A percentile compares a stretch with the other conserved stretches of the same genome.
Conservation (phyloP, 2,113 vertebrate genomes). For the Neomonachus schauinslandi region DNA sequence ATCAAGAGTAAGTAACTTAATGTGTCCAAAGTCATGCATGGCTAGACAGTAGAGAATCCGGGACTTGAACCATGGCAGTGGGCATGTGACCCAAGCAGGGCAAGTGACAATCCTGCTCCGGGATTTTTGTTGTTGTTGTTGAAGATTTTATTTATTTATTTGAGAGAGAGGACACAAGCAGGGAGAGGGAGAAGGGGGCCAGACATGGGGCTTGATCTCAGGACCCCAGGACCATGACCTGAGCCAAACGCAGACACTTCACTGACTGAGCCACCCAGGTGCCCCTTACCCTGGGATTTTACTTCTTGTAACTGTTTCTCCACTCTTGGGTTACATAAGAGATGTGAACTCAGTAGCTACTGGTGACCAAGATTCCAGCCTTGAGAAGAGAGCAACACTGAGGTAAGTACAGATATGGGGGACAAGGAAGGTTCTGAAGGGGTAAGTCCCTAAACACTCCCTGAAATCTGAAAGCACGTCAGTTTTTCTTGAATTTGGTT, state of each 20-base stretch:
- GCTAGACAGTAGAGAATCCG: background rate
- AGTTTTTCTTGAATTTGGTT: background rate
- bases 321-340: rapidly evolving
- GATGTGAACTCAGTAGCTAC: background rate
- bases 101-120: background rate
- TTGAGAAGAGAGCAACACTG: background rate
- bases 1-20: background rate
- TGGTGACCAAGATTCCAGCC: background rate
- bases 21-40: background rate
- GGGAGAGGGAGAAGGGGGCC: too few relatives aligned
- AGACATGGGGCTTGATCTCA: too few relatives aligned
- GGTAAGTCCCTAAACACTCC: background rate
- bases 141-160: too few relatives aligned
- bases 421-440: background rate
- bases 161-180: too few relatives aligned
- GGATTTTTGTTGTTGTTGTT: too few relatives aligned
- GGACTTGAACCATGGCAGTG: background rate
- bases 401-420: rapidly evolving
- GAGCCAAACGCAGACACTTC: too few relatives aligned
- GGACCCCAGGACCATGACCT: too few relatives aligned
- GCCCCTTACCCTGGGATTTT: background rate
- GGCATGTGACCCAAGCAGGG: background rate
- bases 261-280: too few relatives aligned
- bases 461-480: background rate
- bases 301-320: background rate